A percentile compares a stretch with the other conserved stretches of the same genome.
Evolutionary conservation across 2,797 vertebrate genomes (phyloP).

Genomic region (Platalea minor): DNA sequence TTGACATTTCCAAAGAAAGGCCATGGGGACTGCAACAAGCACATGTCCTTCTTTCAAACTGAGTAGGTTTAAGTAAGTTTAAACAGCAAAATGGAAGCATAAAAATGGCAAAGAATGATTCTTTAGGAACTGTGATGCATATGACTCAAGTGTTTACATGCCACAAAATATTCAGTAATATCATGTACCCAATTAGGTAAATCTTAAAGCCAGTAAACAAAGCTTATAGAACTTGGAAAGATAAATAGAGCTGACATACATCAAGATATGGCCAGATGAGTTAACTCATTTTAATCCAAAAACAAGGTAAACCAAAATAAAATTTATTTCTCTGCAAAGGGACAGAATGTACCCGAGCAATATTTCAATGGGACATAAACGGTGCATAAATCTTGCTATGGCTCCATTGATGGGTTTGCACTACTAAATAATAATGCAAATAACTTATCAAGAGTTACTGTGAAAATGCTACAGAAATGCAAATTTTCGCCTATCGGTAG

Average conservation of each 20-base stretch:
- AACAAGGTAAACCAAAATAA: neutral
- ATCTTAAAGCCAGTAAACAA: constrained; percentile 20
- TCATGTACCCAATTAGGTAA: constrained; percentile 6
- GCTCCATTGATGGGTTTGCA: neutral
- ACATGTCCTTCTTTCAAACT: neutral
- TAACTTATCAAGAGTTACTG: neutral
- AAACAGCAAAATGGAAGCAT: neutral
- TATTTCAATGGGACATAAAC: neutral
- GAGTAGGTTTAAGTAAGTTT: neutral
- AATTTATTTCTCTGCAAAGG: neutral
- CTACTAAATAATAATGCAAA: neutral
- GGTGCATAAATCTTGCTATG: neutral
- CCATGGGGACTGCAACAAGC: neutral
- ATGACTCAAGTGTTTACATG: constrained; percentile 5
- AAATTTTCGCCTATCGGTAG: neutral
- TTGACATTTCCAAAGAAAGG: neutral
- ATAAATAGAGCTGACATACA: neutral
- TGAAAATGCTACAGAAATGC: neutral
- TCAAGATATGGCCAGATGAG: neutral
- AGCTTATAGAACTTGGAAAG: neutral
- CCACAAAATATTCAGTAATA: constrained; percentile 21
- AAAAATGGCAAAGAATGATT: neutral
- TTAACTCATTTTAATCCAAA: constrained; percentile 26
- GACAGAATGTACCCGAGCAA: neutral
- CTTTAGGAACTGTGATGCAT: neutral